phyloP scores from a whole-genome alignment of 2,797 vertebrate genomes.

The Parauchenoglanis ngamensis region DNA sequence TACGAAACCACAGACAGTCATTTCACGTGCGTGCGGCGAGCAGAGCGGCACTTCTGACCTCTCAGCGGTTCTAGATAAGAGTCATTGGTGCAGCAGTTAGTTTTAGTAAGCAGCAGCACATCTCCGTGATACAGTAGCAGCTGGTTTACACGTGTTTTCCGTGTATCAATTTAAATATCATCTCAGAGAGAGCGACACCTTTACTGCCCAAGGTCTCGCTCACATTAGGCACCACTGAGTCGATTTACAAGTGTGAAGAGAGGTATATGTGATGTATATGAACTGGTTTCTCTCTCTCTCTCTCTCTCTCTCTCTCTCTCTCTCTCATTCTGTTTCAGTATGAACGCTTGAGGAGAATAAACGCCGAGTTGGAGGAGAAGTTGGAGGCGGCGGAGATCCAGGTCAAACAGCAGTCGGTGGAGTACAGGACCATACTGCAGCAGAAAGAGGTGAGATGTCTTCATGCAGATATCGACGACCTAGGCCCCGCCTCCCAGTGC shows the following conservation, averaged over 20 bases:
- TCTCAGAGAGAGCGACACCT: neutral
- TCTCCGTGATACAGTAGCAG: neutral
- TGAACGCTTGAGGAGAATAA: slow-evolving; percentile 84
- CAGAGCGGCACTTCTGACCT: neutral
- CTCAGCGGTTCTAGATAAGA: neutral
- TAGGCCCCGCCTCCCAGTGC: too few relatives aligned
- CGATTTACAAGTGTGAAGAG: neutral
- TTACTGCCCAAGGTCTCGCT: neutral
- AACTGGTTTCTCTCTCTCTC: neutral
- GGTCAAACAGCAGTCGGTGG: slow-evolving; percentile 86
- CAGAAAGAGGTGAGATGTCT: slow-evolving; percentile 85
- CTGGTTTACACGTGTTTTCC: neutral
- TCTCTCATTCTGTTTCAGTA: slow-evolving; percentile 74
- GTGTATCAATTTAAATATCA: neutral
- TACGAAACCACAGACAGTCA: neutral
- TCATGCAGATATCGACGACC: neutral
- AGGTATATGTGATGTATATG: neutral
- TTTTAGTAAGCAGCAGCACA: neutral
- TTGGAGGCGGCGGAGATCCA: slow-evolving; percentile 93
- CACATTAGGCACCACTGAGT: neutral
- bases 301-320: neutral
- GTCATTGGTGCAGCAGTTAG: neutral
- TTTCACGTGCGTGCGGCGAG: too few relatives aligned
- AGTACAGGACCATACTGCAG: slow-evolving; percentile 87
- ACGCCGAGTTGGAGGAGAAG: slow-evolving; percentile 91